A percentile compares a stretch with the other conserved stretches of the same genome.
phyloP scores from a whole-genome alignment of 2,113 vertebrate genomes.

The Sisor rabdophorus region DNA sequence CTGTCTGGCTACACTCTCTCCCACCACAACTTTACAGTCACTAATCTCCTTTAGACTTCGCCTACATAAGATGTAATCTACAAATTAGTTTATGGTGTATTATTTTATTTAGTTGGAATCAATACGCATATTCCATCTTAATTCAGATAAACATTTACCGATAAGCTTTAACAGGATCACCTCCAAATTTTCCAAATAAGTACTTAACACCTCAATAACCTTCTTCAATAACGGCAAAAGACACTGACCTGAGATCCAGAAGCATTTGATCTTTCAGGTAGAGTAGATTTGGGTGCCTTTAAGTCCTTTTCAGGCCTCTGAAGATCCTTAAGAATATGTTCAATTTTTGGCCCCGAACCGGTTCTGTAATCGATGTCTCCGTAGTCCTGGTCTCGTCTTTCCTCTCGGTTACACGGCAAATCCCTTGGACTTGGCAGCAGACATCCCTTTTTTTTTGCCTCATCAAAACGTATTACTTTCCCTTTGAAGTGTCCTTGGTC shows the following conservation, averaged over 20 bases:
- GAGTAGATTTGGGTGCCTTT: slow-evolving; percentile 61
- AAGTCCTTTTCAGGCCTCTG: slow-evolving; percentile 71
- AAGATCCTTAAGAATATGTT: slow-evolving; percentile 79
- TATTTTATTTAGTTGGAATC: too few species aligned
- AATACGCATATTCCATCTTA: too few species aligned
- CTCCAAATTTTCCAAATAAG: neutral
- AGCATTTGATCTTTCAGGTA: slow-evolving; percentile 60
- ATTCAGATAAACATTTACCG: too few species aligned
- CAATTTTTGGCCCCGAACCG: slow-evolving; percentile 74
- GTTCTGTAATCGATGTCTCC: slow-evolving; percentile 91
- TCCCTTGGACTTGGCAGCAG: slow-evolving; percentile 63
- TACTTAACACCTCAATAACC: neutral
- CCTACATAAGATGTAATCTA: too few species aligned
- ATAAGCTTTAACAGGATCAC: too few species aligned
- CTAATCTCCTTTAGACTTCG: too few species aligned
- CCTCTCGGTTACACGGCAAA: slow-evolving; percentile 77
- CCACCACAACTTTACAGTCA: too few species aligned
- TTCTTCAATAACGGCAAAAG: neutral
- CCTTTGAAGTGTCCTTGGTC: slow-evolving; percentile 57
- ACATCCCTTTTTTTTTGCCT: slow-evolving; percentile 52
- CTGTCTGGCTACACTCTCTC: too few species aligned
- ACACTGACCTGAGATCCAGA: slow-evolving; percentile 67
- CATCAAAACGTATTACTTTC: slow-evolving; percentile 55
- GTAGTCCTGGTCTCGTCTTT: slow-evolving; percentile 87
- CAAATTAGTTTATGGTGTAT: too few species aligned